Evolutionary conservation across 2,113 vertebrate genomes (phyloP).

Genomic region (Syrrhaptes paradoxus): DNA sequence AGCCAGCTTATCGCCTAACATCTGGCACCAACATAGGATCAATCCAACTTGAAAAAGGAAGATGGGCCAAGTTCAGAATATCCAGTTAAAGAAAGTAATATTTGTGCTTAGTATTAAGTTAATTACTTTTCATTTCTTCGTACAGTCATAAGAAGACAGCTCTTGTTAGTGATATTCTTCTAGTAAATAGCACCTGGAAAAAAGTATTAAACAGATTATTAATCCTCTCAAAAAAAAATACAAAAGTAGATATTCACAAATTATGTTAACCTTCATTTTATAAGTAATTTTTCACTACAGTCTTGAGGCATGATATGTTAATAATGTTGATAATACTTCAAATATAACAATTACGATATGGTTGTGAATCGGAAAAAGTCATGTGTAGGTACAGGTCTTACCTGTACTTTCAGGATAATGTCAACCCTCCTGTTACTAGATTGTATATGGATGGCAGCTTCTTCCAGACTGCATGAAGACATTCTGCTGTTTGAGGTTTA

Average conservation of each 20-base stretch:
- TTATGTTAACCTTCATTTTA: not conserved
- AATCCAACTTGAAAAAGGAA: not conserved
- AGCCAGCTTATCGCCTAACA: not conserved
- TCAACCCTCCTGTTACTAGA: not conserved
- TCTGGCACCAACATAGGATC: not conserved
- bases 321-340: constrained; percentile 20
- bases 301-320: not conserved
- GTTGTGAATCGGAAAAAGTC: not conserved
- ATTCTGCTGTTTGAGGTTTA: not conserved
- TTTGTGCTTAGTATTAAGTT: not conserved
- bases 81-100: not conserved
- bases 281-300: not conserved
- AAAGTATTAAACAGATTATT: not conserved
- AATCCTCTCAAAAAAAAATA: constrained; percentile 1
- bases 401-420: not conserved
- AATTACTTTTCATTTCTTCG: not conserved
- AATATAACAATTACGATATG: not conserved
- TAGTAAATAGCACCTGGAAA: not conserved
- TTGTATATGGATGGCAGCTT: not conserved
- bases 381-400: not conserved
- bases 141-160: not conserved
- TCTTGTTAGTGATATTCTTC: not conserved
- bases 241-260: not conserved
- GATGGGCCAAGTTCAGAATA: not conserved
- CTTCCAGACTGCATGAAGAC: not conserved